phyloP scores from a whole-genome alignment of 2,113 vertebrate genomes.

The Oreochromis aureus region DNA sequence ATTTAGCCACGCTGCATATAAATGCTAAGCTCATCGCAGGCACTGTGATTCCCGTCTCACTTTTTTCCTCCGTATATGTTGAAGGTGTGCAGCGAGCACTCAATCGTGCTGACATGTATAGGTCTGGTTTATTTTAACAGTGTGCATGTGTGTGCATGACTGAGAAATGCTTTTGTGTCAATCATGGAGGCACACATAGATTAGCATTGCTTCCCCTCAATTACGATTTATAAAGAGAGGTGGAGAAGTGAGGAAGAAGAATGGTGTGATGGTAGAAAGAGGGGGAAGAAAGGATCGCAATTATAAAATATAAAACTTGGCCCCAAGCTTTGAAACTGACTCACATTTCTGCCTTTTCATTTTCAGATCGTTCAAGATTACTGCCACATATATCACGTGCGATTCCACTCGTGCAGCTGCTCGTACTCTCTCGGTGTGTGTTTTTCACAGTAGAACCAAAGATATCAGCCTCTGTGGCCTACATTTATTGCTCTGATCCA shows the following conservation, averaged over 20 bases:
- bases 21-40: conserved; percentile 40
- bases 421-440: not conserved
- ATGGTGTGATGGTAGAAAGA: not conserved
- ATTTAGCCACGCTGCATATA: conserved; percentile 9
- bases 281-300: conserved; percentile 11
- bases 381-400: conserved; percentile 13
- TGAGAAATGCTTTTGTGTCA: conserved; percentile 40
- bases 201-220: conserved; percentile 55
- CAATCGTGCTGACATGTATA: conserved; percentile 53
- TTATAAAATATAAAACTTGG: conserved; percentile 13
- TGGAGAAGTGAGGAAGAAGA: conserved; percentile 3
- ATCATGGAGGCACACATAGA: conserved; percentile 37
- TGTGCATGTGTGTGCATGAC: not conserved
- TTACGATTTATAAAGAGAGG: conserved; percentile 34
- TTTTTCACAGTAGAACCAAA: conserved; percentile 1
- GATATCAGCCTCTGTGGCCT: conserved; percentile 31
- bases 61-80: not conserved
- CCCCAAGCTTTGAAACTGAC: conserved; percentile 7
- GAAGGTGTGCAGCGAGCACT: conserved; percentile 18
- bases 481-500: conserved; percentile 49
- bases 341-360: conserved; percentile 10
- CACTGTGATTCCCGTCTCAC: not conserved
- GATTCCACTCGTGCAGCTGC: not conserved
- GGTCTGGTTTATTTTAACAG: conserved; percentile 44
- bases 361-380: conserved; percentile 24